Conservation (phyloP, 2,797 vertebrate genomes). For the Parauchenoglanis ngamensis region DNA sequence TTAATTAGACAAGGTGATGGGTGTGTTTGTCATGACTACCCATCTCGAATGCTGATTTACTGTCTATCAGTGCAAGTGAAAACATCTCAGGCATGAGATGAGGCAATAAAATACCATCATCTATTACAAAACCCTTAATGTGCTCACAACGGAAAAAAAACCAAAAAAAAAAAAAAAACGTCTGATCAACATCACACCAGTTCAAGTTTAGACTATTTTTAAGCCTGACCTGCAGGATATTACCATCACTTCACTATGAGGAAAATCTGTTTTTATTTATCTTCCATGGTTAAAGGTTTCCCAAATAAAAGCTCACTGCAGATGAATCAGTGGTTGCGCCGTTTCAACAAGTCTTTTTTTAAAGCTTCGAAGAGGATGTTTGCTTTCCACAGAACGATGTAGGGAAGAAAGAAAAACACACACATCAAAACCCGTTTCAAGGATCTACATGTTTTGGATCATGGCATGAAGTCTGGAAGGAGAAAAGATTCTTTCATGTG, state of each 20-base stretch:
- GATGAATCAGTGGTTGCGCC: not conserved
- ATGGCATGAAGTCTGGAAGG: not conserved
- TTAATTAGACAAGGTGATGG: constrained; percentile 35
- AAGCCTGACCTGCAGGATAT: not conserved
- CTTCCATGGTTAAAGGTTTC: not conserved
- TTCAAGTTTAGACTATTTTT: not conserved
- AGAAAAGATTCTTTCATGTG: constrained; percentile 31
- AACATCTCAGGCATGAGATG: constrained; percentile 13
- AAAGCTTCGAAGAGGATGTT: not conserved
- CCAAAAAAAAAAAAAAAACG: not conserved
- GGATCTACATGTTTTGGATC: constrained; percentile 17
- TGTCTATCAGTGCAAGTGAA: constrained; percentile 36
- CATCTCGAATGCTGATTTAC: constrained; percentile 38
- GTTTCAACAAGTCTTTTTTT: not conserved
- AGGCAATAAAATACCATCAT: not conserved
- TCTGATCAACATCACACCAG: not conserved
- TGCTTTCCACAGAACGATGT: not conserved
- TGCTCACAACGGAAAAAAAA: not conserved
- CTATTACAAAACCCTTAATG: not conserved
- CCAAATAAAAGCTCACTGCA: constrained; percentile 3
- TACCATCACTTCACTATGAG: not conserved
- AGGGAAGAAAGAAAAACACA: constrained; percentile 19
- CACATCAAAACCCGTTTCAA: constrained; percentile 15
- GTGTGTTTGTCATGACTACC: constrained; percentile 32
- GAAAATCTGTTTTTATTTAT: not conserved